Base-by-base conservation (phyloP, 2,797 vertebrate genomes). In the Ctenosaura bakeri region DNA sequence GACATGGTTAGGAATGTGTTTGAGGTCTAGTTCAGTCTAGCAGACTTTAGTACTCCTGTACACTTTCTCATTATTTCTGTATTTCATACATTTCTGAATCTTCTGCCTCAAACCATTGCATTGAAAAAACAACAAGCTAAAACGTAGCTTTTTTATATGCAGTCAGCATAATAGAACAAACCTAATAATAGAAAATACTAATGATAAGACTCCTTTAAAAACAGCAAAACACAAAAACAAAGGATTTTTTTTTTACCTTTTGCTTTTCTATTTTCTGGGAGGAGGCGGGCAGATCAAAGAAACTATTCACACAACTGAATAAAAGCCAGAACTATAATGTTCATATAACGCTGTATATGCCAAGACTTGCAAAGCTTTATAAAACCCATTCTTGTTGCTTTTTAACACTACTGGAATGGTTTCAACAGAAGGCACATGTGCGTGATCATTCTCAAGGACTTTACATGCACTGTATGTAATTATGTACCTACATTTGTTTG, bases 401-500 rank as follows among this genome's bases (percentile, higher is more conserved):
- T 83, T 24, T 59, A 74, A 73, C 6, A 59, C 66, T 24, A 26
- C 38, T 59, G 24, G 79, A 59, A 76, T 46, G 35, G 29, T 38
- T 69, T 84, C 20, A 35, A 10, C 26, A 32, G n/a, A 66, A 50
- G 18, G 22, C 5, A 50, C 46, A 50, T 6, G 3, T 24, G 59
- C 26, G 0, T 79, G 35, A n/a, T 24, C 22, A n/a, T 88, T 52
- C 50, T 66, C 66, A 1, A 83, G 77, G 73, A 62, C 77, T 52
- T 86, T 13, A 22, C 59, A 42, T 73, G 32, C 26, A 1, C 93
- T 94, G 89, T 71, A 50, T 87, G 35, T 89, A n/a, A 1, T 87
- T 35, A 77, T 38, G 46, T 92, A 83, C 81, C 20, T 89, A 74
- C 82, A 86, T 90, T 54, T 79, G 54, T 38, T 38, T 83, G 14